Evolutionary conservation across 1,140 invertebrate species (phyloP).

Genomic region (Phymastichus coffea): DNA sequence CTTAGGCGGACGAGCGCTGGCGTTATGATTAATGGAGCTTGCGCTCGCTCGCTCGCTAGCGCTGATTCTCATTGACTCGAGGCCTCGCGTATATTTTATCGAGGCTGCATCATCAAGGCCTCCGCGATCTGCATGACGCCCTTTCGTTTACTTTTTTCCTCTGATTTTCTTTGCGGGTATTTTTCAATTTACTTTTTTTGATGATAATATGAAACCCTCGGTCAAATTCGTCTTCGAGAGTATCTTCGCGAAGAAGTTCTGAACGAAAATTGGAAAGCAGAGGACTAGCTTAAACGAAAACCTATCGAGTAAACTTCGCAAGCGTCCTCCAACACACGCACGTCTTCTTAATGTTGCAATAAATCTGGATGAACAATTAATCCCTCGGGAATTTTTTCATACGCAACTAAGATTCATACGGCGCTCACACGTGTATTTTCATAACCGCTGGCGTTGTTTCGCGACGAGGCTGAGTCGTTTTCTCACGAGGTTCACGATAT

Average conservation of each 20-base stretch:
- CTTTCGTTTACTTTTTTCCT: neutral
- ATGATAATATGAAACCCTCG: neutral
- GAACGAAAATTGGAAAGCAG: neutral
- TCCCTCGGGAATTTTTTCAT: too few species aligned
- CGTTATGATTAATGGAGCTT: constrained; percentile 12
- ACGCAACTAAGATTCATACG: too few species aligned
- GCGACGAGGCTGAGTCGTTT: too few species aligned
- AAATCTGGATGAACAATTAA: too few species aligned
- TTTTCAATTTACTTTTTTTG: neutral
- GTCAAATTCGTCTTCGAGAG: neutral
- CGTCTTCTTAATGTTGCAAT: too few species aligned
- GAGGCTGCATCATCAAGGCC: neutral
- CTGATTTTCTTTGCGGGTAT: too few species aligned
- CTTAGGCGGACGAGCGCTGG: too few species aligned
- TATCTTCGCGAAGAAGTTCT: neutral
- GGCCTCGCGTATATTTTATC: neutral
- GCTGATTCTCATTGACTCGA: constrained; percentile 15
- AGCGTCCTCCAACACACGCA: too few species aligned
- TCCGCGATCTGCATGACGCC: neutral
- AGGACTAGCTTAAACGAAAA: neutral
- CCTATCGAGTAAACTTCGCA: neutral
- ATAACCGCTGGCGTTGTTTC: too few species aligned
- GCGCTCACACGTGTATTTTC: too few species aligned
- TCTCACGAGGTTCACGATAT: too few species aligned
- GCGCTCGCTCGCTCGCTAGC: neutral